phyloP scores from a whole-genome alignment of 2,113 vertebrate species.

The Anseranas semipalmata region DNA sequence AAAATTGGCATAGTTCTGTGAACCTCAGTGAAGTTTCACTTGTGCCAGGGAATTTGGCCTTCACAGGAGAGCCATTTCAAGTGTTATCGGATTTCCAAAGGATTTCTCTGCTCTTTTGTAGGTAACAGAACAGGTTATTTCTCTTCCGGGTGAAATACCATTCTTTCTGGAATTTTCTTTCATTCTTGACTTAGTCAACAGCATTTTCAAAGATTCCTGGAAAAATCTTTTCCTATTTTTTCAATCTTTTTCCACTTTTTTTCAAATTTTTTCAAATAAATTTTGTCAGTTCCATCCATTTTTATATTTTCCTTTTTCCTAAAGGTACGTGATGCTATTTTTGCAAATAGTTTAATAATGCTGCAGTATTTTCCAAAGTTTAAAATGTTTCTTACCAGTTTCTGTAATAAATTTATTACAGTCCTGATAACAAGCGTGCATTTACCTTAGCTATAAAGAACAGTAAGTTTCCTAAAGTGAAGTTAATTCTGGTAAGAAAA shows the following conservation, averaged over 20 bases:
- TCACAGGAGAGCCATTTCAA: background rate
- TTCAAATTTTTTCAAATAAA: background rate
- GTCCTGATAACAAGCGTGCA: background rate
- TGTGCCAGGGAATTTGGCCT: background rate
- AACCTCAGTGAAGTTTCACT: background rate
- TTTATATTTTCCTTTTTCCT: background rate
- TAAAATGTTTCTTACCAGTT: background rate
- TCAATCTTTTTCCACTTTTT: background rate
- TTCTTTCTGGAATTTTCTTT: background rate
- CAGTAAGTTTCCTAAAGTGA: background rate
- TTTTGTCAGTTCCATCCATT: background rate
- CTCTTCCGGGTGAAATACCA: background rate
- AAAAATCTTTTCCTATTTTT: background rate
- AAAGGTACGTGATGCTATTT: background rate
- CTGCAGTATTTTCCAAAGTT: background rate
- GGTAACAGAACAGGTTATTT: background rate
- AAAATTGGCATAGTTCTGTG: background rate
- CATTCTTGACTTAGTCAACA: background rate
- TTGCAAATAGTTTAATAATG: background rate
- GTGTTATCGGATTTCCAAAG: background rate
- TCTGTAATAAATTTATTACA: background rate
- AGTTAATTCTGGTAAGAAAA: constrained; percentile 1
- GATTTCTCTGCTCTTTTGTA: background rate
- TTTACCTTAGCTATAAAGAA: background rate
- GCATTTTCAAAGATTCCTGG: background rate